These are phyloP conservation scores for Australoheros facetus DNA, from an alignment of 2,797 vertebrate genomes.

Conservation along the genomic window DNA sequence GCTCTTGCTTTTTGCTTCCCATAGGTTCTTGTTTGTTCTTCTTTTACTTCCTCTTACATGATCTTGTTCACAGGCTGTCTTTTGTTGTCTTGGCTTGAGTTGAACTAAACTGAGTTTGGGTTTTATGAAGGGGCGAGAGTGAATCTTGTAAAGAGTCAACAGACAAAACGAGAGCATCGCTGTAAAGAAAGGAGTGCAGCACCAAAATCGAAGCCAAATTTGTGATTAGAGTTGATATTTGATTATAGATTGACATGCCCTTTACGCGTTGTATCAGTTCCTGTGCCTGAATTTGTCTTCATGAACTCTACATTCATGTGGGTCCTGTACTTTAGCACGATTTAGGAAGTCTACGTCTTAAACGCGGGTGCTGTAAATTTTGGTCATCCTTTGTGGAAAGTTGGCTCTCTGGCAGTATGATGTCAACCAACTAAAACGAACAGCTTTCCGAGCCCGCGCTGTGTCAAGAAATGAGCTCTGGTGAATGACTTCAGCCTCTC, in stretches of 20 bases:
- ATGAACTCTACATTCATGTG: background rate
- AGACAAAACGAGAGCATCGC: background rate
- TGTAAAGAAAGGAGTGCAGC: background rate
- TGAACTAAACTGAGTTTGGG: background rate
- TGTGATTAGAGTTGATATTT: background rate
- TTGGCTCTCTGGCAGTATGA: background rate
- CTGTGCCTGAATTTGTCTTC: background rate
- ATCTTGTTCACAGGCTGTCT: background rate
- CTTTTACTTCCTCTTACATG: background rate
- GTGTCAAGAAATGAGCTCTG: background rate
- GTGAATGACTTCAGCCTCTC: constrained; percentile 29
- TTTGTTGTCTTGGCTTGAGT: background rate
- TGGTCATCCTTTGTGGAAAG: background rate
- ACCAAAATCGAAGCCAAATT: background rate
- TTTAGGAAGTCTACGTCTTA: background rate
- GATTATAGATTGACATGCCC: background rate
- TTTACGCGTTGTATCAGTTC: fast-evolving
- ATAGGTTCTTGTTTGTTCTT: background rate
- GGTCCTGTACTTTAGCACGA: background rate
- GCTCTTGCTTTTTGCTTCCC: background rate
- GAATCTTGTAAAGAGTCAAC: background rate
- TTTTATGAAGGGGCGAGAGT: background rate
- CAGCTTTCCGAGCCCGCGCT: background rate
- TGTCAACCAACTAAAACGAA: background rate
- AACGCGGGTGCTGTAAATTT: background rate